Base-by-base conservation (phyloP, 1,140 invertebrate genomes). In the Drosophila biarmipes region DNA sequence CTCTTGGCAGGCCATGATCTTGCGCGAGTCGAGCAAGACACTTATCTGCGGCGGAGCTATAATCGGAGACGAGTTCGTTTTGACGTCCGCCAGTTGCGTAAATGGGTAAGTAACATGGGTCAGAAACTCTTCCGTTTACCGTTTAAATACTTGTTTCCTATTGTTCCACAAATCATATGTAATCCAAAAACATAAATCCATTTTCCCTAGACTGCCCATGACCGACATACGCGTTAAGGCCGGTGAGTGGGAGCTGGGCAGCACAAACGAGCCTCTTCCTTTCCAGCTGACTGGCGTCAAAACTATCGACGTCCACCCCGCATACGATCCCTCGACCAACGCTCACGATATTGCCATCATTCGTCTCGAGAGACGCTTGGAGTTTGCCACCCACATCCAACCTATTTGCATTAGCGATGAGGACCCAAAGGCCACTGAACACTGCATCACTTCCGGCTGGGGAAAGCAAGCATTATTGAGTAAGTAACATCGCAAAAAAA, bases 231-330 rank as follows among this genome's bases (percentile, higher is more conserved):
- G 95, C 0, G 94, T 97, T 49, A 97, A 97, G 89, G 95, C 95
- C 3, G 97, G 97, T 8, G 96, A 96, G 95, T 97, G 96, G 96
- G 96, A 96, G 90, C 93, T 97, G n/a, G 95, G 95, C 34, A 95
- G 95, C 62, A 95, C 96, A 57, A 95, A 96, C 52, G 96, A 97
- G 86, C 96, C 96, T 1, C 91, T 96, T 17, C 95, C 96, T 0
- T 96, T 96, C 93, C 95, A 97, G 87, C 95, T 96, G 19, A 93
- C 95, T 0, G 94, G 95, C 27, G 96, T 96, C 1, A 93, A 94
- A 6, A 93, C 93, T 0, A 95, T 97, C 45, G 93, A 95, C 1
- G 79, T 94, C 6, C 96, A 98, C 92, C 96, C 96, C 0, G 92
- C 93, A 2, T 98, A 96, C 91, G 93, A 94, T 54, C 90, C 93